Conservation (phyloP, 2,888 invertebrate species). For the Eulithis prunata region DNA sequence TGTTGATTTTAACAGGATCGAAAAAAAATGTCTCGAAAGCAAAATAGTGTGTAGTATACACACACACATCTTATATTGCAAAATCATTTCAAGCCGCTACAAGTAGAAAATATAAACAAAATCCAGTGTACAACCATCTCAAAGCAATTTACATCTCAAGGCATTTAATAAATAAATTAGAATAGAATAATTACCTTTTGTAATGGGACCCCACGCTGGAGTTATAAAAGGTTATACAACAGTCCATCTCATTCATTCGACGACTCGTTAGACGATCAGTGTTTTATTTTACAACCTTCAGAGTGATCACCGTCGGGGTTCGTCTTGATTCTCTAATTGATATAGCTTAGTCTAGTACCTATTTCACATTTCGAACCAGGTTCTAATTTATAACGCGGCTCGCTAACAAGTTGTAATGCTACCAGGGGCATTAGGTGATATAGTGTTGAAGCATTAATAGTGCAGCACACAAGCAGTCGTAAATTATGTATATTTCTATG, state of each 20-base stretch:
- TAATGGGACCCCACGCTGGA: too few species aligned
- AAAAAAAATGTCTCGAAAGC: too few species aligned
- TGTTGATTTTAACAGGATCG: neutral
- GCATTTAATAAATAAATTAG: too few species aligned
- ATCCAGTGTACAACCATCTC: too few species aligned
- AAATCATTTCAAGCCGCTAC: too few species aligned
- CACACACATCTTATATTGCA: too few species aligned
- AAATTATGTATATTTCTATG: conserved; percentile 44
- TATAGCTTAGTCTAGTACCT: neutral
- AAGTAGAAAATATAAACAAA: too few species aligned
- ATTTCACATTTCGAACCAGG: conserved; percentile 1
- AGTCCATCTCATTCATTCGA: neutral
- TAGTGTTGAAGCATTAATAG: conserved; percentile 33
- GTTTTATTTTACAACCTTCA: neutral
- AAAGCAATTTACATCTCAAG: too few species aligned
- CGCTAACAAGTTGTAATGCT: conserved; percentile 29
- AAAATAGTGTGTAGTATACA: too few species aligned
- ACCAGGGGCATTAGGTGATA: conserved; percentile 30
- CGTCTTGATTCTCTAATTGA: neutral
- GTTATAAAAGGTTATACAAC: too few species aligned
- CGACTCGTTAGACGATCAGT: neutral
- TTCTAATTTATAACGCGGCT: conserved; percentile 19
- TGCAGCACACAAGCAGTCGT: conserved; percentile 39
- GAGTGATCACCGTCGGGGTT: too few species aligned
- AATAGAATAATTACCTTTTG: too few species aligned